Base-by-base conservation (phyloP, 2,888 invertebrate species). In the Sericinus montela region DNA sequence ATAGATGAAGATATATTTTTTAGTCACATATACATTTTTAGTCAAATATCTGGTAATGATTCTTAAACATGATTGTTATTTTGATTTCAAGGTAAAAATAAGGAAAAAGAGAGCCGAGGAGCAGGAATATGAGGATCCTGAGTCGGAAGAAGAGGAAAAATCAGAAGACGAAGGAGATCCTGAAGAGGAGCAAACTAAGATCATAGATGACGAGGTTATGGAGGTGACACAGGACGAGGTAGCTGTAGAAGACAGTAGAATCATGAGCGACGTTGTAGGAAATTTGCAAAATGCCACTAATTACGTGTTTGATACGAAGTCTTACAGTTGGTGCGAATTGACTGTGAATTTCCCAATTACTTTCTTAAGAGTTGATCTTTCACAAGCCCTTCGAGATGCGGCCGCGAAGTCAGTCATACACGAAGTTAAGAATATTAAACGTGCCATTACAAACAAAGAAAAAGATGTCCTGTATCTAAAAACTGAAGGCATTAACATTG, bases 401-500 rank as follows among this genome's bases (percentile, higher is more conserved):
- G 94, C 95, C 0, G 75, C 77, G 30, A 94, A 91, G 65, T 91
- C 94, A 0, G 91, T 97, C 0, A 89, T 99, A 7, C 93, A 95
- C 76, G 93, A 97, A 79, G 92, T 95, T 0, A 91, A 93, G 0
- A 90, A 93, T 35, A 97, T 99, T 51, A 95, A 92, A 63, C 91
- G 95, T 50, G 97, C 97, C 0, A 95, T 98, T 47, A 93, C 95
- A 0, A 94, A 94, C 54, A 90, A 91, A 66, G 93, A 93, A 63
- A 90, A 91, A 41, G 85, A 91, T 14, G 80, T 90, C 11, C 78
- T 93, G 0, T 91, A 93, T 54, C 87, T 99, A 0, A 96, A 96
- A 80, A 99, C 99, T 0, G 99, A 99, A 69, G 99, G 99, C 3
- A 94, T 98, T 42, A 99, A 99, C 70, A 93, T 99, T 47, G 86